phyloP scores from a whole-genome alignment of 2,888 invertebrate genomes.

The Lymantria monacha region DNA sequence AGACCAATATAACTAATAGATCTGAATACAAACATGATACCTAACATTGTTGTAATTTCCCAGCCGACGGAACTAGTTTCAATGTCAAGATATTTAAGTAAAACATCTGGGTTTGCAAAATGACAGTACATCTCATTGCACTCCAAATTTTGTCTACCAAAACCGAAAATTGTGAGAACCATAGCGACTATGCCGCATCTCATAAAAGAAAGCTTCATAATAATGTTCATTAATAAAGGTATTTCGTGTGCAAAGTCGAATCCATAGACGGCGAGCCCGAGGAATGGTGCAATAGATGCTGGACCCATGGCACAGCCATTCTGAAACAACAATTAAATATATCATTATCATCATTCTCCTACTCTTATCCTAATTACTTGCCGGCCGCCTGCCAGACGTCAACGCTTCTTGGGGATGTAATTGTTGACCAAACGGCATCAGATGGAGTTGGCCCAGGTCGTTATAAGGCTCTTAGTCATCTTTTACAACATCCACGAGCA shows the following conservation, averaged over 20 bases:
- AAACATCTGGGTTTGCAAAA: slow-evolving; percentile 84
- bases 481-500: too few relatives aligned
- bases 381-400: too few relatives aligned
- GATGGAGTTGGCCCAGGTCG: too few relatives aligned
- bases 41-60: slow-evolving; percentile 78
- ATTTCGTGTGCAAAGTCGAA: slow-evolving; percentile 86
- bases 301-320: slow-evolving; percentile 87
- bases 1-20: slow-evolving; percentile 81
- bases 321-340: slow-evolving; percentile 57
- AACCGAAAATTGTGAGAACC: slow-evolving; percentile 84
- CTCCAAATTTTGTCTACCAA: slow-evolving; percentile 78
- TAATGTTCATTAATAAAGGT: slow-evolving; percentile 80
- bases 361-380: too few relatives aligned
- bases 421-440: too few relatives aligned
- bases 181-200: slow-evolving; percentile 85
- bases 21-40: slow-evolving; percentile 81
- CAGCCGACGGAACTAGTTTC: slow-evolving; percentile 80
- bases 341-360: not conserved
- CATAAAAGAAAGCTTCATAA: slow-evolving; percentile 86
- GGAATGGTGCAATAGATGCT: slow-evolving; percentile 84
- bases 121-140: slow-evolving; percentile 85
- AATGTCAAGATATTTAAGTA: slow-evolving; percentile 83
- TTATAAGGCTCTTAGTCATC: too few relatives aligned
- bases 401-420: too few relatives aligned
- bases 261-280: slow-evolving; percentile 86